Conservation (phyloP, 2,888 invertebrate genomes). For the Himalopsyche kuldschensis region DNA sequence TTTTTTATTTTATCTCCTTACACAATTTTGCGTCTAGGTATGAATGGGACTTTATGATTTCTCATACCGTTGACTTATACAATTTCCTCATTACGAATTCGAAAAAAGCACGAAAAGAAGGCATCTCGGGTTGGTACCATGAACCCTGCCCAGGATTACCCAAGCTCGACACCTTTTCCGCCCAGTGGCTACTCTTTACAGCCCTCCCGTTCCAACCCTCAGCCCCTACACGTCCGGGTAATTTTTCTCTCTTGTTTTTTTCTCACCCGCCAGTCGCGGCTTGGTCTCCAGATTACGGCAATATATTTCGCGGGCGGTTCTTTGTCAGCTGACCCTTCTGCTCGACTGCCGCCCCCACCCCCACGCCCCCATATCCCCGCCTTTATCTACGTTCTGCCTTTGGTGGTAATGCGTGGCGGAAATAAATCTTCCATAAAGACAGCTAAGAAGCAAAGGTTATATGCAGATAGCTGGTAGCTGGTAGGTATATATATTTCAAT, state of each 20-base stretch:
- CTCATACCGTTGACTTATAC: conserved; percentile 6
- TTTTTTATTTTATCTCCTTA: too few species aligned
- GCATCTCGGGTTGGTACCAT: not conserved
- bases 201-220: not conserved
- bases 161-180: not conserved
- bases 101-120: conserved; percentile 16
- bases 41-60: not conserved
- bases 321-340: conserved; percentile 11
- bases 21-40: not conserved
- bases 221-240: conserved; percentile 5
- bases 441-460: not conserved
- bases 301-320: conserved; percentile 22
- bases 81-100: conserved; percentile 25
- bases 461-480: too few species aligned
- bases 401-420: not conserved
- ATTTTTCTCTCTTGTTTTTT: conserved; percentile 26
- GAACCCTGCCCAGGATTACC: not conserved
- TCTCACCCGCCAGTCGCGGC: not conserved
- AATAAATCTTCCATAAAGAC: not conserved
- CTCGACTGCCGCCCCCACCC: not conserved
- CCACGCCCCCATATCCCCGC: not conserved
- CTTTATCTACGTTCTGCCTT: not conserved
- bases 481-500: too few species aligned
- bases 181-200: not conserved
- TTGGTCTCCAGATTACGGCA: conserved; percentile 26